Evolutionary conservation across 1,140 invertebrate species (phyloP), one percentile per base, ranked within the genome.

Genomic region (Penaeus japonicus): DNA sequence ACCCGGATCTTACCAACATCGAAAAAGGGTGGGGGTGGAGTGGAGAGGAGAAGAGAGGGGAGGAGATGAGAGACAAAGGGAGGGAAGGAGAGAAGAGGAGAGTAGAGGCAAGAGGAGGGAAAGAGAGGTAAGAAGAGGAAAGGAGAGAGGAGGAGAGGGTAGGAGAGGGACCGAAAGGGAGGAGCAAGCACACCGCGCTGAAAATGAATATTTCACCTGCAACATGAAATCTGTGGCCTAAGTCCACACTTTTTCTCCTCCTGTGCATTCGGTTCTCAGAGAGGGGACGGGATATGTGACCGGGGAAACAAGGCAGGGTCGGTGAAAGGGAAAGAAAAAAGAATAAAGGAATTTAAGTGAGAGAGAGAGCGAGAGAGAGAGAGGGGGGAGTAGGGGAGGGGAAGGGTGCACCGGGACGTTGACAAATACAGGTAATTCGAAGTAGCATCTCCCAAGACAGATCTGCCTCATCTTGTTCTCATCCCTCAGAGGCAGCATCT

Each of bases 361-460:
- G 55, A 39, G 24, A 5, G 24, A 24, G 22, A 32, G 53, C 7
- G 65, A 73, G 24, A 24, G 47, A 30, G 55, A 82, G 55, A 39
- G 24, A 27, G 24, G 17, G 22, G 27, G 53, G 54, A 59, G 22
- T 39, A 35, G 17, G 18, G 24, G 59, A 27, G 18, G 24, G 59
- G 47, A 55, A 47, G 55, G 47, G 55, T 55, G 83, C 47, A 84
- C n/a, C 4, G 30, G 70, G 65, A 84, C 65, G 65, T 84, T 75
- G 65, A 84, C 83, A 84, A 84, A 84, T 84, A 54, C 65, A 54
- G 35, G 59, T 84, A 84, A 84, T 84, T 84, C 59, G 24, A n/a
- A 47, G 59, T 24, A 70, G 35, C 82, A 47, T 84, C 82, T 53
- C 32, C 24, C 24, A 65, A 35, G 59, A 59, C 32, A 59, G 59